Evolutionary conservation across 2,888 invertebrate genomes (phyloP).

Genomic region (Xestia c-nigrum): DNA sequence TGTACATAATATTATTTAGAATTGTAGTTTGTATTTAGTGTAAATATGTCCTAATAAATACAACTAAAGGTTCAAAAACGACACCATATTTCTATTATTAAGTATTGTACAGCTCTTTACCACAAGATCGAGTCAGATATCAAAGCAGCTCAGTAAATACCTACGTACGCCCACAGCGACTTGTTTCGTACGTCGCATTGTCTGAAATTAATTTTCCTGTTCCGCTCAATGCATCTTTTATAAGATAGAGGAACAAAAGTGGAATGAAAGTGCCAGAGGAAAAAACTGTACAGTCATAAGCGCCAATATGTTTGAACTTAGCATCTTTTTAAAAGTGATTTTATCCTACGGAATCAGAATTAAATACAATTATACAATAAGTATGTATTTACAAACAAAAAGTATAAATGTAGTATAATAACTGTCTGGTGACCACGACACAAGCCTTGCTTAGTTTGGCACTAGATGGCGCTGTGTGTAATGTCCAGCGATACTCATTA

Average conservation of each 20-base stretch:
- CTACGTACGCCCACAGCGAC: constrained; percentile 66
- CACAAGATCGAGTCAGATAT: constrained; percentile 49
- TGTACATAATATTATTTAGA: no score
- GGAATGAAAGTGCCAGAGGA: constrained; percentile 78
- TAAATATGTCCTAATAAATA: no score
- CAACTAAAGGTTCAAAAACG: not conserved
- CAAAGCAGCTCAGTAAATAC: constrained; percentile 59
- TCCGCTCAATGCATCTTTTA: constrained; percentile 86
- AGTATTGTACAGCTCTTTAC: constrained; percentile 3
- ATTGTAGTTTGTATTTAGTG: no score
- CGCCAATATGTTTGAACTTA: not conserved
- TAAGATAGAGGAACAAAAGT: constrained; percentile 79
- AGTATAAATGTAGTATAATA: no score
- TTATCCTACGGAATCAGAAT: not conserved
- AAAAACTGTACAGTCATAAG: constrained; percentile 47
- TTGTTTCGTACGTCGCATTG: constrained; percentile 79
- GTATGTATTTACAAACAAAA: no score
- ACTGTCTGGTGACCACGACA: no score
- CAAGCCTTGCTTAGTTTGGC: no score
- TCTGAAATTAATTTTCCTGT: constrained; percentile 89
- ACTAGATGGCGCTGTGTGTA: no score
- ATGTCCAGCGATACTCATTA: no score
- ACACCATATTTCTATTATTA: not conserved
- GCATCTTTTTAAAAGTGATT: not conserved
- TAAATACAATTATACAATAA: no score